A percentile compares a stretch with the other conserved stretches of the same genome.
Conservation (phyloP, 2,888 invertebrate genomes). For the Diaphora mendica region DNA sequence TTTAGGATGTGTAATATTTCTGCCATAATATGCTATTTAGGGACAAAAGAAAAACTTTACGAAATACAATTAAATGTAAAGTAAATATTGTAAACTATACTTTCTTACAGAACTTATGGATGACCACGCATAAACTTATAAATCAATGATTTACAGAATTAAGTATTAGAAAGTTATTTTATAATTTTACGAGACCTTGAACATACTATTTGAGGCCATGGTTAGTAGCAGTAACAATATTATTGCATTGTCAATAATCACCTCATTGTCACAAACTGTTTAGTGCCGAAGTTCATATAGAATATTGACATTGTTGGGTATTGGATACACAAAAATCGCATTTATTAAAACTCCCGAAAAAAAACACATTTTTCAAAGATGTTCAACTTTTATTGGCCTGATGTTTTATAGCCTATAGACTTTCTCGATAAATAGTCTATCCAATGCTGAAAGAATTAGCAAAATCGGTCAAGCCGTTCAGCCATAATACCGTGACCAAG, state of each 20-base stretch:
- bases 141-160: background rate
- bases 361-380: too few relatives aligned
- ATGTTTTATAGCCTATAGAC: too few relatives aligned
- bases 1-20: background rate
- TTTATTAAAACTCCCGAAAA: background rate
- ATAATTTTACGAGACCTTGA: constrained; percentile 9
- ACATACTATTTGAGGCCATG: constrained; percentile 7
- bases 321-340: background rate
- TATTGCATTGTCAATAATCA: constrained; percentile 19
- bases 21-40: background rate
- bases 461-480: too few relatives aligned
- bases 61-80: background rate
- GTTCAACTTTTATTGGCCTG: too few relatives aligned
- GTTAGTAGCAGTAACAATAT: constrained; percentile 5
- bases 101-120: background rate
- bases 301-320: constrained; percentile 14
- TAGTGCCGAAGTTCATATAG: constrained; percentile 27
- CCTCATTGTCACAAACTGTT: constrained; percentile 29
- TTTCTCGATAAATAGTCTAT: too few relatives aligned
- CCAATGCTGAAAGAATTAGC: too few relatives aligned
- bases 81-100: background rate
- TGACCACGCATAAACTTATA: background rate
- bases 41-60: background rate
- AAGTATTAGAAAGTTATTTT: constrained; percentile 10
- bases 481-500: too few relatives aligned